A percentile compares a stretch with the other conserved stretches of the same genome.
Conservation (phyloP, 2,113 vertebrate genomes). For the Corythornis vintsioides region DNA sequence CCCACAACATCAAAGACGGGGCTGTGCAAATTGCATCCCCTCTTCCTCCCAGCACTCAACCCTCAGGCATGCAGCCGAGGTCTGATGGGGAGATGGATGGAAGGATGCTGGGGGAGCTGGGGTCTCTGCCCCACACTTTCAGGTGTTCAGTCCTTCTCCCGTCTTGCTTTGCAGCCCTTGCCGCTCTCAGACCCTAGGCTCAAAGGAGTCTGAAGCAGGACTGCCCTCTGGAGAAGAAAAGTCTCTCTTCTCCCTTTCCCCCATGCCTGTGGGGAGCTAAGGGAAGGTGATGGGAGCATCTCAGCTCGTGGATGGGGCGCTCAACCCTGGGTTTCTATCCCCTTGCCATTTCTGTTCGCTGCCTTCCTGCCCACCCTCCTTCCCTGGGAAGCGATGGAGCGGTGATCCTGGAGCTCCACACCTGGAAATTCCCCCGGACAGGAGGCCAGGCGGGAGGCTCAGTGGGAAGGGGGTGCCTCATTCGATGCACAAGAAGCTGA, state of each 20-base stretch:
- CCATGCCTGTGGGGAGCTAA: background rate
- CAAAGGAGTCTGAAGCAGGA: background rate
- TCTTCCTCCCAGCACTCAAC: background rate
- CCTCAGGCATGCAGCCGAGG: background rate
- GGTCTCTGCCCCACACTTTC: background rate
- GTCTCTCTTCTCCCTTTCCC: background rate
- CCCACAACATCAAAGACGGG: slow-evolving; percentile 9
- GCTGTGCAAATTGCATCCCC: background rate
- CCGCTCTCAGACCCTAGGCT: background rate
- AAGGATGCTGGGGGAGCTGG: background rate
- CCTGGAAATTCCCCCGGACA: background rate
- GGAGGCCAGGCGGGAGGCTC: background rate
- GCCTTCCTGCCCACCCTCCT: background rate
- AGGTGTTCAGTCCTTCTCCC: background rate
- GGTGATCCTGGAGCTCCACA: background rate
- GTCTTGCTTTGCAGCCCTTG: background rate
- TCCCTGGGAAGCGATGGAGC: background rate
- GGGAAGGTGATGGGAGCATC: background rate
- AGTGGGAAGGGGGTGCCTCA: background rate
- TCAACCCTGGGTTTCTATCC: background rate
- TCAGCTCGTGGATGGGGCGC: background rate
- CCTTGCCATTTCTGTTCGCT: background rate
- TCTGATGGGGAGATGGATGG: background rate
- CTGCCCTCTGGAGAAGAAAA: background rate
- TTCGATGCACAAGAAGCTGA: background rate